Evolutionary conservation across 2,797 vertebrate species (phyloP).

Genomic region (Megaceryle alcyon): DNA sequence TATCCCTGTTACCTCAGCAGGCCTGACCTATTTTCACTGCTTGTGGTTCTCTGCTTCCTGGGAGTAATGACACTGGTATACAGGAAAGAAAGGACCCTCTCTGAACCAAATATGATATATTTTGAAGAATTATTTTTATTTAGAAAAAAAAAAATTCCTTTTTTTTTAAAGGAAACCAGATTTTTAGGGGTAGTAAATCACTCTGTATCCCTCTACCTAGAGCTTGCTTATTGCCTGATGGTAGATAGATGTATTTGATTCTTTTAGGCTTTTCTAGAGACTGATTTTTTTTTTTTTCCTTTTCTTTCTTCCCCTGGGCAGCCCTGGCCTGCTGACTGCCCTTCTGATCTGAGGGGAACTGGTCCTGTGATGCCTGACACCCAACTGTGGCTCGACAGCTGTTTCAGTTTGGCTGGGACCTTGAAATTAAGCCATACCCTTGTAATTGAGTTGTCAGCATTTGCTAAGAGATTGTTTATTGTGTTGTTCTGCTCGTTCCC

Average conservation of each 20-base stretch:
- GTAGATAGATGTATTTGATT: not conserved
- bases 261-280: not conserved
- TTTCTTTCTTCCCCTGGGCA: not conserved
- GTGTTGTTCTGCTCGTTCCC: not conserved
- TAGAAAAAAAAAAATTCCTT: not conserved
- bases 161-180: slow-evolving; percentile 1
- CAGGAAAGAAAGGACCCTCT: not conserved
- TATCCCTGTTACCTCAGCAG: not conserved
- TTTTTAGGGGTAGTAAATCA: not conserved
- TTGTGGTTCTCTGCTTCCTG: not conserved
- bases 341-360: not conserved
- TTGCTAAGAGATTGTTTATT: slow-evolving; percentile 27
- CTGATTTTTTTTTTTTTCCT: not conserved
- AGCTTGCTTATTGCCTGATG: not conserved
- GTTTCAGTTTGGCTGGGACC: not conserved
- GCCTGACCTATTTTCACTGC: not conserved
- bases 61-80: not conserved
- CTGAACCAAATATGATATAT: not conserved
- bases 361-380: not conserved
- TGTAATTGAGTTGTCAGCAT: slow-evolving; percentile 9
- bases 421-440: not conserved
- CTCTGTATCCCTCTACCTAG: not conserved
- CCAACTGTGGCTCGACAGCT: slow-evolving; percentile 11
- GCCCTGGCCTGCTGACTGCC: not conserved
- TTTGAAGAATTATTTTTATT: slow-evolving; percentile 11